Conservation (phyloP, 2,888 invertebrate genomes). For the Tortrix viridana region DNA sequence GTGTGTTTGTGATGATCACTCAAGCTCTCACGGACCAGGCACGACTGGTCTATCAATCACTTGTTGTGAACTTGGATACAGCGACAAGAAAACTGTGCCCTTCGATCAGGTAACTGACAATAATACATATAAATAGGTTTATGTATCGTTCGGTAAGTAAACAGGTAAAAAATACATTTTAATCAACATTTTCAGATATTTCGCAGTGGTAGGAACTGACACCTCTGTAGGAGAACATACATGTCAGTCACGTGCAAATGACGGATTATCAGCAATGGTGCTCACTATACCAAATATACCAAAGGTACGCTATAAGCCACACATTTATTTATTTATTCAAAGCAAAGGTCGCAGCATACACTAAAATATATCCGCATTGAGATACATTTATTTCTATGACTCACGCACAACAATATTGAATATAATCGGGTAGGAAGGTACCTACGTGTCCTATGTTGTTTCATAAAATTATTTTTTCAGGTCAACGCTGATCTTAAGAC, state of each 20-base stretch:
- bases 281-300: background rate
- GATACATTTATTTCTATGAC: too few relatives aligned
- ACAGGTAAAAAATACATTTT: background rate
- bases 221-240: slow-evolving; percentile 10
- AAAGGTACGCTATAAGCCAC: slow-evolving; percentile 1
- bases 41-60: slow-evolving; percentile 10
- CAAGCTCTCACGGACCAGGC: slow-evolving; percentile 8
- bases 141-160: background rate
- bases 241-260: slow-evolving; percentile 18
- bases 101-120: slow-evolving; percentile 40
- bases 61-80: slow-evolving; percentile 41
- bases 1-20: slow-evolving; percentile 39
- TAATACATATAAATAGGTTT: background rate
- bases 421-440: too few relatives aligned
- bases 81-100: slow-evolving; percentile 41
- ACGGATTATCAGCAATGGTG: slow-evolving; percentile 23
- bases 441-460: too few relatives aligned
- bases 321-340: background rate
- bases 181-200: slow-evolving; percentile 18
- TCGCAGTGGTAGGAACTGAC: slow-evolving; percentile 21
- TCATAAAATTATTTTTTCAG: background rate
- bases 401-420: too few relatives aligned
- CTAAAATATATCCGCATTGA: too few relatives aligned
- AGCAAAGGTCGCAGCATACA: too few relatives aligned
- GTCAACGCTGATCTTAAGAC: background rate